Percentiles rank a stretch among this genome's conserved stretches.
phyloP scores from a whole-genome alignment of 2,888 invertebrate species.

The Creontiades dilutus region DNA sequence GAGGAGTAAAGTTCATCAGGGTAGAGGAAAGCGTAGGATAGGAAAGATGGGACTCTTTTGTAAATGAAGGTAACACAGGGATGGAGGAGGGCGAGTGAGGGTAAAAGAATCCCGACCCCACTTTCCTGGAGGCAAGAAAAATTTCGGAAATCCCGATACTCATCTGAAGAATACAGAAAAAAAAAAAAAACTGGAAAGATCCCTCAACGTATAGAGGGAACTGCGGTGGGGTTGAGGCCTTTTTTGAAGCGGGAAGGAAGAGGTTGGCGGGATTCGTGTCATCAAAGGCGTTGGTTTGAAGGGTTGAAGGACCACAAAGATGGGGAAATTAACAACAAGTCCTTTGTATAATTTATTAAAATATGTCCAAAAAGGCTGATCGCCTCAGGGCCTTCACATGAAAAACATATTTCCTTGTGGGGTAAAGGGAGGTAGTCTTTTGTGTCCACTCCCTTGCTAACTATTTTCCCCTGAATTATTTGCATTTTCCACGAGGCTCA shows the following conservation, averaged over 20 bases:
- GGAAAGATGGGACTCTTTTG: slow-evolving; percentile 63
- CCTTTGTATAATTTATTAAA: slow-evolving; percentile 73
- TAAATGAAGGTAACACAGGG: slow-evolving; percentile 63
- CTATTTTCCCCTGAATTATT: slow-evolving; percentile 72
- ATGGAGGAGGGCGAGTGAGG: background rate
- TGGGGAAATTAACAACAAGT: slow-evolving; percentile 72
- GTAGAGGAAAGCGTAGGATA: slow-evolving; percentile 53
- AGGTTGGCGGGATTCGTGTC: slow-evolving; percentile 57
- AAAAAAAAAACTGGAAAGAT: slow-evolving; percentile 46
- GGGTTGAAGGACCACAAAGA: slow-evolving; percentile 69
- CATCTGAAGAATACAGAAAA: slow-evolving; percentile 66
- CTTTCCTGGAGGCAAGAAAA: slow-evolving; percentile 66
- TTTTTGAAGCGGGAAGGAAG: slow-evolving; percentile 55
- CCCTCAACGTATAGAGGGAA: slow-evolving; percentile 38
- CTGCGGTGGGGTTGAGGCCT: slow-evolving; percentile 29
- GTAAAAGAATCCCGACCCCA: slow-evolving; percentile 56
- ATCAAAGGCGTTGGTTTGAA: slow-evolving; percentile 72
- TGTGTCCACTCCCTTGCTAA: slow-evolving; percentile 71
- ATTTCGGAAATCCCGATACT: slow-evolving; percentile 71
- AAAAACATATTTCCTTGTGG: slow-evolving; percentile 72
- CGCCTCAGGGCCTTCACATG: slow-evolving; percentile 71
- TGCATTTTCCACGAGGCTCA: slow-evolving; percentile 69
- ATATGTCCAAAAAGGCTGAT: slow-evolving; percentile 72
- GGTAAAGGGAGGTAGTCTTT: slow-evolving; percentile 59
- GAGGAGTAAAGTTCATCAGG: slow-evolving; percentile 66